These are phyloP conservation scores for Micoletzkya japonica DNA, from an alignment of 2,888 invertebrate genomes.

Conservation along the genomic window DNA sequence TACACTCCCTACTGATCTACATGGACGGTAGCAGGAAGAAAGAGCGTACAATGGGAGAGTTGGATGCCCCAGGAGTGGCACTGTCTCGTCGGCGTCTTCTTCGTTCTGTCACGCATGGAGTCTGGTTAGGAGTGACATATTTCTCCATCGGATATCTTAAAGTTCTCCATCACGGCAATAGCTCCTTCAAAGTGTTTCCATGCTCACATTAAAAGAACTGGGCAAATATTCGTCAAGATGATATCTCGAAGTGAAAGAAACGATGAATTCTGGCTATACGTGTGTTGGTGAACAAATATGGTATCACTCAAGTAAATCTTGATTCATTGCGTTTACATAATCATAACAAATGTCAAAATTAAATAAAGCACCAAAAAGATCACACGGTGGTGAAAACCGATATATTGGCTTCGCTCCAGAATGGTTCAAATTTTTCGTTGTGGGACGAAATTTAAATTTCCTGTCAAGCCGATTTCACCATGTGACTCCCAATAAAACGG, in stretches of 20 bases:
- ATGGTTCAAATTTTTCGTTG: background rate
- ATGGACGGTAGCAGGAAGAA: too few relatives aligned
- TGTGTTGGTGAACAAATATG: too few relatives aligned
- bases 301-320: too few relatives aligned
- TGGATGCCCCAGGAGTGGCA: conserved; percentile 18
- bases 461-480: too few relatives aligned
- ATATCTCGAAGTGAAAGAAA: too few relatives aligned
- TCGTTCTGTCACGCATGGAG: conserved; percentile 18
- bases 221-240: background rate
- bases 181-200: too few relatives aligned
- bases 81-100: conserved; percentile 16
- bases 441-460: conserved; percentile 5
- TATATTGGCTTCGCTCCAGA: background rate
- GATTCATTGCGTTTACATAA: too few relatives aligned
- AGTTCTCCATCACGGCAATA: conserved; percentile 2
- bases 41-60: conserved; percentile 22
- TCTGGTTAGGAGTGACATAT: conserved; percentile 19
- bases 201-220: background rate
- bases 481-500: too few relatives aligned
- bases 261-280: background rate
- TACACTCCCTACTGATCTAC: too few relatives aligned
- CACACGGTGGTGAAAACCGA: background rate
- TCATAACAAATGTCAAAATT: too few relatives aligned
- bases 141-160: too few relatives aligned
- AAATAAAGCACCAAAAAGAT: background rate